phyloP scores from a whole-genome alignment of 2,888 invertebrate genomes.

The Helobdella robusta region DNA sequence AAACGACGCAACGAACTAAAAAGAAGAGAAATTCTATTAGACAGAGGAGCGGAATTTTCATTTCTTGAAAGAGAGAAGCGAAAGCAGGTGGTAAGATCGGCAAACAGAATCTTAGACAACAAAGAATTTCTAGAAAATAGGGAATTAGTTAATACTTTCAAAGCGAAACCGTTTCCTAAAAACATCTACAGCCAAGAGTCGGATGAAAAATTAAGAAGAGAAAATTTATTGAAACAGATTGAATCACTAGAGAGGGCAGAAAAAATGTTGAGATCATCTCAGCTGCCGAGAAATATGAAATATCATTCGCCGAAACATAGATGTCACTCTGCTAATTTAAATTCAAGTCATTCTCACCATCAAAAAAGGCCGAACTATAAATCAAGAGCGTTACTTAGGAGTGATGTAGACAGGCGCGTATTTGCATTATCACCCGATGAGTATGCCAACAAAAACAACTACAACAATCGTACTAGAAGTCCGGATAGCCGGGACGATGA shows the following conservation, averaged over 20 bases:
- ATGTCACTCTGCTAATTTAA: too few relatives aligned
- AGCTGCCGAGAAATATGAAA: conserved; percentile 1
- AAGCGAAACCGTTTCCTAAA: conserved; percentile 5
- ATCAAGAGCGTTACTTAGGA: background rate
- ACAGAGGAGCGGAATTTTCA: background rate
- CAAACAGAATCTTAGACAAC: background rate
- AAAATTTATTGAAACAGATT: background rate
- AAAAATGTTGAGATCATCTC: background rate
- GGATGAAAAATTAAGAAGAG: conserved; percentile 10
- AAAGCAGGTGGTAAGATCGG: background rate
- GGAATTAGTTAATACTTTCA: background rate
- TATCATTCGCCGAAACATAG: conserved; percentile 6
- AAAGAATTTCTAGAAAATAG: conserved; percentile 6
- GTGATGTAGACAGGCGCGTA: conserved; percentile 9
- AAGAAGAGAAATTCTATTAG: conserved; percentile 2
- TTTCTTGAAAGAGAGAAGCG: conserved; percentile 16
- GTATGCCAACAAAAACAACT: too few relatives aligned
- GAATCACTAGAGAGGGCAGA: conserved; percentile 3
- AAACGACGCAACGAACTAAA: background rate
- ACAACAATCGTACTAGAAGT: too few relatives aligned
- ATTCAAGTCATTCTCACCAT: too few relatives aligned
- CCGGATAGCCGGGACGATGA: too few relatives aligned
- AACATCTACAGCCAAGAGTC: conserved; percentile 4
- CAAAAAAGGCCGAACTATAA: too few relatives aligned
- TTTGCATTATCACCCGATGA: too few relatives aligned